Evolutionary conservation across 1,140 invertebrate species (phyloP).

Genomic region (Helicoverpa zea): DNA sequence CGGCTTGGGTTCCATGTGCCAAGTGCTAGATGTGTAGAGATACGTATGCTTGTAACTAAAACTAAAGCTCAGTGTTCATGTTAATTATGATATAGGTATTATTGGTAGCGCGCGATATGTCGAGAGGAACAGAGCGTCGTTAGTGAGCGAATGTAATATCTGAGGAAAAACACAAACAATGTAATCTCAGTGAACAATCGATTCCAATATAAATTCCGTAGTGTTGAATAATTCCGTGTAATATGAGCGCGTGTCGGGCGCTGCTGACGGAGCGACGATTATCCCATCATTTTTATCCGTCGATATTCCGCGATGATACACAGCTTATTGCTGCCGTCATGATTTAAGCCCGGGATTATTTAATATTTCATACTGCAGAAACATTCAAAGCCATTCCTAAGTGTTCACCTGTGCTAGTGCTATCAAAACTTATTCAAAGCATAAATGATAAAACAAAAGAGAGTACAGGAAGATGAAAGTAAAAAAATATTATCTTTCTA

Average conservation of each 20-base stretch:
- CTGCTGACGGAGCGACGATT: not conserved
- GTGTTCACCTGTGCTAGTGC: not conserved
- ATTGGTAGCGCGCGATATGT: too few relatives aligned
- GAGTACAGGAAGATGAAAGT: not conserved
- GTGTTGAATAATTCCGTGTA: conserved; percentile 30
- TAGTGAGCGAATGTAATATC: not conserved
- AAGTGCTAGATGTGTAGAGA: too few relatives aligned
- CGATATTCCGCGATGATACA: conserved; percentile 24
- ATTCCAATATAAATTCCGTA: conserved; percentile 6
- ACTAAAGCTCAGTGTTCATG: too few relatives aligned
- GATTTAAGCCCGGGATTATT: conserved; percentile 1
- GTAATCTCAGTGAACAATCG: not conserved
- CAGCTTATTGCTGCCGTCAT: conserved; percentile 1
- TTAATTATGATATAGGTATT: too few relatives aligned
- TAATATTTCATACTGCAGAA: conserved; percentile 3
- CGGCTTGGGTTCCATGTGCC: too few relatives aligned
- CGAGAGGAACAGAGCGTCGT: too few relatives aligned
- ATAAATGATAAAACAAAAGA: not conserved
- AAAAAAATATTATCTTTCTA: not conserved
- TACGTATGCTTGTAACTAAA: too few relatives aligned
- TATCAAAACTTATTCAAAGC: not conserved
- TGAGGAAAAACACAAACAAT: not conserved
- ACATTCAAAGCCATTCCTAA: not conserved
- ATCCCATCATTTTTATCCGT: conserved; percentile 3
- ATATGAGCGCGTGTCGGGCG: not conserved